A percentile compares a stretch with the other conserved stretches of the same genome.
phyloP scores from a whole-genome alignment of 2,797 vertebrate species.

The Hypotaenidia okinawae region DNA sequence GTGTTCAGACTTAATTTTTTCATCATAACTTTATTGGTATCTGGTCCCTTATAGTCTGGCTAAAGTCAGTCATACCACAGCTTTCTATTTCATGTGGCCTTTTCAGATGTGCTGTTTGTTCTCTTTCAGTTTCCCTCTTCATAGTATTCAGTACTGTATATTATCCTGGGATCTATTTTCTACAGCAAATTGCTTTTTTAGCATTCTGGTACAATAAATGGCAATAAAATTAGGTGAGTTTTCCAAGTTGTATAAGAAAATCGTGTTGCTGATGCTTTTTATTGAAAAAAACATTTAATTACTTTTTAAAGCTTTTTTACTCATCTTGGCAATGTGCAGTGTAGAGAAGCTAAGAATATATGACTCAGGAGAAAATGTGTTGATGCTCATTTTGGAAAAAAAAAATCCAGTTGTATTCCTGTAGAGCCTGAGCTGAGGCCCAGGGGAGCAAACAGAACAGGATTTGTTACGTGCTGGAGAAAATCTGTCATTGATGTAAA shows the following conservation, averaged over 20 bases:
- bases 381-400: neutral
- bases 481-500: neutral
- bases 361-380: neutral
- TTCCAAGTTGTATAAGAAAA: neutral
- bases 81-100: neutral
- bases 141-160: neutral
- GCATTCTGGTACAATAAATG: neutral
- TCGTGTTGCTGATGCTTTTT: neutral
- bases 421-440: neutral
- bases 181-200: neutral
- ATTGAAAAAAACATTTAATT: conserved; percentile 22
- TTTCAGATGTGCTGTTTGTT: neutral
- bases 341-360: neutral
- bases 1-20: neutral
- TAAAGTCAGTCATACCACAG: neutral
- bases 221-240: neutral
- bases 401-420: neutral
- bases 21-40: neutral
- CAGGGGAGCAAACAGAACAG: neutral
- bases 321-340: neutral
- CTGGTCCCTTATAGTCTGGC: neutral
- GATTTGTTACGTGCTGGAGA: neutral
- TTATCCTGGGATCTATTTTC: neutral
- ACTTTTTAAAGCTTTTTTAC: neutral
- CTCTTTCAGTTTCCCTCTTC: neutral